A percentile compares a stretch with the other conserved stretches of the same genome.
Evolutionary conservation across 53 echinoderm and acorn worm genomes (phyloP).

Genomic region (Stichopus horrens): DNA sequence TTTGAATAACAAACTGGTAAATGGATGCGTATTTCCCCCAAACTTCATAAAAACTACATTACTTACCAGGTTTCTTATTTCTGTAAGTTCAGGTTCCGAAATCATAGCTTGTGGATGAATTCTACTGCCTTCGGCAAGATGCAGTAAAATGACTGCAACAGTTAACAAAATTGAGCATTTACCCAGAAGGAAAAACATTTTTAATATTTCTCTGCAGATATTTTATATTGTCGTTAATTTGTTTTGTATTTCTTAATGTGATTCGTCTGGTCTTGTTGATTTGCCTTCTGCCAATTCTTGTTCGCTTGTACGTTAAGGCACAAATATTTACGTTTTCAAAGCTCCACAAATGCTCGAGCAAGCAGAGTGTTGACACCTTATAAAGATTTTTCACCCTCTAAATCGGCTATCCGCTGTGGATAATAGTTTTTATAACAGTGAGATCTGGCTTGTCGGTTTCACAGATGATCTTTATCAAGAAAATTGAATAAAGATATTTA

Average conservation of each 20-base stretch:
- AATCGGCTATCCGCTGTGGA: not conserved
- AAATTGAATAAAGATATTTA: constrained; percentile 18
- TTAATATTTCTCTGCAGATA: not conserved
- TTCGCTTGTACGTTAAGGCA: constrained; percentile 1
- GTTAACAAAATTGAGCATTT: not conserved
- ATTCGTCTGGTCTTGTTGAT: not conserved
- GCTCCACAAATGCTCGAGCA: not conserved
- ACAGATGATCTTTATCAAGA: not conserved
- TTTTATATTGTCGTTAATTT: not conserved
- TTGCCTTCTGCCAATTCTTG: not conserved
- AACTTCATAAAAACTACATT: not conserved
- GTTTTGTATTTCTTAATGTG: not conserved
- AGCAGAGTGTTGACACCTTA: not conserved
- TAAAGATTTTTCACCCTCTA: not conserved
- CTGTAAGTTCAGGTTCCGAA: not conserved
- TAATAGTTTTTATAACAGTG: not conserved
- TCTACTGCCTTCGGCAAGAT: not conserved
- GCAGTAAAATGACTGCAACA: not conserved
- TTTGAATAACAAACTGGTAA: too few relatives aligned
- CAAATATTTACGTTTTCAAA: constrained; percentile 1
- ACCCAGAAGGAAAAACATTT: not conserved
- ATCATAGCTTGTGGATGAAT: not conserved
- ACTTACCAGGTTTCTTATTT: constrained; percentile 33
- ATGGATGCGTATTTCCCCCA: too few relatives aligned
- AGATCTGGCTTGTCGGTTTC: not conserved